A percentile compares a stretch with the other conserved stretches of the same genome.
phyloP scores from a whole-genome alignment of 2,888 invertebrate species.

The Masnerella sp. region DNA sequence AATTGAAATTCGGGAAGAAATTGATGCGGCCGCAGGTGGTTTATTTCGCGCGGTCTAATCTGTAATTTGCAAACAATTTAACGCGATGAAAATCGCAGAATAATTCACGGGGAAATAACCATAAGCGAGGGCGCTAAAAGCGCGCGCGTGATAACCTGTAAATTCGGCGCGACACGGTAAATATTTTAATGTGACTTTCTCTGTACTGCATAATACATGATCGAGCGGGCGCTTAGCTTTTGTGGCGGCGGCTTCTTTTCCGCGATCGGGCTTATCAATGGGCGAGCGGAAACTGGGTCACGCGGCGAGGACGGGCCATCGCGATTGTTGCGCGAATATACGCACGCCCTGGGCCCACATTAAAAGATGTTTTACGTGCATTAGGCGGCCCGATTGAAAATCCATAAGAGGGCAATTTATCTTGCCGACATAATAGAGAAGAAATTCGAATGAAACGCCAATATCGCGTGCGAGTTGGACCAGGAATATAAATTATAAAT shows the following conservation, averaged over 20 bases:
- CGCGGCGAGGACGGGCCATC: conserved; percentile 39
- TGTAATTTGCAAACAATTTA: conserved; percentile 9
- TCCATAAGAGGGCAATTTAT: conserved; percentile 56
- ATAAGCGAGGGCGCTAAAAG: conserved; percentile 8
- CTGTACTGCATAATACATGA: conserved; percentile 32
- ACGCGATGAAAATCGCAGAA: conserved; percentile 1
- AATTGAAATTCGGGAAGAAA: too few relatives aligned
- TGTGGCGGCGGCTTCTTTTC: conserved; percentile 33
- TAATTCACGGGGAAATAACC: conserved; percentile 7
- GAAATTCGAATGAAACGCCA: too few relatives aligned
- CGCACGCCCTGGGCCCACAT: conserved; percentile 13
- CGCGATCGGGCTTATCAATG: conserved; percentile 36
- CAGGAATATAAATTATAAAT: too few relatives aligned
- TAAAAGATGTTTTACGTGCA: conserved; percentile 57
- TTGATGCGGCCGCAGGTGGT: too few relatives aligned
- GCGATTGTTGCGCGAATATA: conserved; percentile 36
- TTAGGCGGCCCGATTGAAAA: conserved; percentile 49
- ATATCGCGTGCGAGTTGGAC: too few relatives aligned
- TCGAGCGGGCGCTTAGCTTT: conserved; percentile 29
- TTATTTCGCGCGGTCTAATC: too few relatives aligned
- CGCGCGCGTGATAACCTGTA: conserved; percentile 15
- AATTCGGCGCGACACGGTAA: conserved; percentile 28
- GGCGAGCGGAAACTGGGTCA: conserved; percentile 43
- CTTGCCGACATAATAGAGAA: conserved; percentile 50
- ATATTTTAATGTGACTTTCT: conserved; percentile 52